These are phyloP conservation scores for Rhagoletis pomonella DNA, from an alignment of 1,140 invertebrate genomes.

Conservation along the genomic window DNA sequence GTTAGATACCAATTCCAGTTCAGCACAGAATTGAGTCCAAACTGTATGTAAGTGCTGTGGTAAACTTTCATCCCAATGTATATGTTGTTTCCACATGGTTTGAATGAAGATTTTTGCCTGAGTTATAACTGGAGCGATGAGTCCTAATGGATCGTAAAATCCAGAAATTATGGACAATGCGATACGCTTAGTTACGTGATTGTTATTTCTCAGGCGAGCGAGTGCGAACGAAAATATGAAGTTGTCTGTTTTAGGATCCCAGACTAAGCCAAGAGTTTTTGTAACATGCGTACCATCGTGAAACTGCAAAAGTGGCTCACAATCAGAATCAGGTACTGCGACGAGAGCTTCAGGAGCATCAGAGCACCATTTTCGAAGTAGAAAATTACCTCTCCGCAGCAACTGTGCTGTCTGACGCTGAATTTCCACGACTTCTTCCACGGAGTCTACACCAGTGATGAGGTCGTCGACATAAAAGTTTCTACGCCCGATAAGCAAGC, in stretches of 20 bases:
- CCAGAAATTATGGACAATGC: too few relatives aligned
- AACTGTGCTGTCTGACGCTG: not conserved
- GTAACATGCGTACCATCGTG: not conserved
- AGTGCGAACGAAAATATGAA: not conserved
- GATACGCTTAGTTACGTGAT: too few relatives aligned
- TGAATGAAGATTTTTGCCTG: not conserved
- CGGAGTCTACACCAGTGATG: conserved; percentile 11
- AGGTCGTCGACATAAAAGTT: conserved; percentile 46
- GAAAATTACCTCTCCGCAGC: not conserved
- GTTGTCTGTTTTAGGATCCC: not conserved
- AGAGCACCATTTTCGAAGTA: conserved; percentile 39
- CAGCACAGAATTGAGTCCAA: not conserved
- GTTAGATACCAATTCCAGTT: too few relatives aligned
- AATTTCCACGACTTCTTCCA: conserved; percentile 25
- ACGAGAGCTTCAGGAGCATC: not conserved
- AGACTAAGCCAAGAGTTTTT: not conserved
- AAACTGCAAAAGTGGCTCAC: not conserved
- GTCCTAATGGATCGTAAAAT: too few relatives aligned
- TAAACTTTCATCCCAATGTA: not conserved
- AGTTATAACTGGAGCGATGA: too few relatives aligned
- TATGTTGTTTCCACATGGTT: not conserved
- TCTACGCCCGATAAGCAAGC: not conserved
- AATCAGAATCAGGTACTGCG: conserved; percentile 5
- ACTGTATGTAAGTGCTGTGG: not conserved
- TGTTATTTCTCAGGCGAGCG: too few relatives aligned